phyloP scores from a whole-genome alignment of 2,797 vertebrate species.

The Setipinna tenuifilis region DNA sequence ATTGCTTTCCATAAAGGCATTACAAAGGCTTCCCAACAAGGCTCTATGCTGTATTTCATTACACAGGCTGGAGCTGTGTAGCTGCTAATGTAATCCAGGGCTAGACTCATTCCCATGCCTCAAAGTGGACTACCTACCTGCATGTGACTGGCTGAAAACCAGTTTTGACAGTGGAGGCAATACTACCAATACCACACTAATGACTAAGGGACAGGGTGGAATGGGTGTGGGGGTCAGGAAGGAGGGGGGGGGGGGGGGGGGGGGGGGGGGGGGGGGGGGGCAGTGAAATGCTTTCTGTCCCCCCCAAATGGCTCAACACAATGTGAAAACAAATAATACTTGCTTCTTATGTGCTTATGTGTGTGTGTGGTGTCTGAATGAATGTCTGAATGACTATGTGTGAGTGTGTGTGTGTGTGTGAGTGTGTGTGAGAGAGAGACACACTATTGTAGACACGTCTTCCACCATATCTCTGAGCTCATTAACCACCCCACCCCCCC shows the following conservation, averaged over 20 bases:
- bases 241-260: neutral
- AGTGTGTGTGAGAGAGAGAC: neutral
- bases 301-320: neutral
- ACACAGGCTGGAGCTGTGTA: neutral
- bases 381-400: neutral
- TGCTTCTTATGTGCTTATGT: neutral
- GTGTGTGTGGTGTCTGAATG: neutral
- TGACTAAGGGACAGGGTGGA: neutral
- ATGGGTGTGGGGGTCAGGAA: neutral
- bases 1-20: neutral
- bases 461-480: neutral
- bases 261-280: neutral
- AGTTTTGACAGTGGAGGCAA: neutral
- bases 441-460: neutral
- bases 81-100: neutral
- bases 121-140: conserved; percentile 9
- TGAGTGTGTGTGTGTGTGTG: conserved; percentile 12
- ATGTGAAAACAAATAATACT: neutral
- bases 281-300: neutral
- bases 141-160: neutral
- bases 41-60: neutral
- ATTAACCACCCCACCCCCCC: neutral
- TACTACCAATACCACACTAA: conserved; percentile 11
- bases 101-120: neutral
- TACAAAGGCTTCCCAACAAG: neutral